A percentile compares a stretch with the other conserved stretches of the same genome.
Evolutionary conservation across 2,113 vertebrate species (phyloP).

Genomic region (Ellobius talpinus): DNA sequence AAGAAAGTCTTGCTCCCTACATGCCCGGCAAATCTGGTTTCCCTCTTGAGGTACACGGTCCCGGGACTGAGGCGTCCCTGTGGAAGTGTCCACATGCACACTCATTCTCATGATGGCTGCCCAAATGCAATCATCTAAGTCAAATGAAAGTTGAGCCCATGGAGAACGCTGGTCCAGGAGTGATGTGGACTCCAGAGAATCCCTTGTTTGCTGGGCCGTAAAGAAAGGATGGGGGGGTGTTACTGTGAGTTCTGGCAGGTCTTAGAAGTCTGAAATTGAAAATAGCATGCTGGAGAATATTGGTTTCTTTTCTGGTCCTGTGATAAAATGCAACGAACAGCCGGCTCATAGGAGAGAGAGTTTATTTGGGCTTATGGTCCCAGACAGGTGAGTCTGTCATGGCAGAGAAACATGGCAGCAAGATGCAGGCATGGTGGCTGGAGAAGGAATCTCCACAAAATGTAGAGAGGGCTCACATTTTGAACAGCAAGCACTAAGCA

Average conservation of each 20-base stretch:
- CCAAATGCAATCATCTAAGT: neutral
- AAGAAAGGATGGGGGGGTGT: constrained; percentile 16
- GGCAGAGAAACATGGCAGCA: neutral
- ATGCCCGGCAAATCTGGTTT: neutral
- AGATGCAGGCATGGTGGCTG: neutral
- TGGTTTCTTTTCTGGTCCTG: neutral
- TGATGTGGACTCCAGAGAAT: neutral
- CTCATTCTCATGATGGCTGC: neutral
- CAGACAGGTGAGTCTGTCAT: neutral
- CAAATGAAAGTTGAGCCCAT: neutral
- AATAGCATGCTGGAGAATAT: constrained; percentile 64
- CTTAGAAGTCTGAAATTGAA: constrained; percentile 73
- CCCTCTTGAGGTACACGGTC: neutral
- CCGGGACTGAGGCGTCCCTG: no score
- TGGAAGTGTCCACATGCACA: fast-evolving
- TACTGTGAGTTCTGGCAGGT: constrained; percentile 18
- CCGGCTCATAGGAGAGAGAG: neutral
- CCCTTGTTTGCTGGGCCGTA: neutral
- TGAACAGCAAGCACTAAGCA: neutral
- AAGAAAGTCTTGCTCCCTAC: neutral
- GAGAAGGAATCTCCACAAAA: neutral
- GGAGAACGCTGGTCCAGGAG: no score
- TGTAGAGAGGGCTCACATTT: neutral
- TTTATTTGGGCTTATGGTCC: neutral
- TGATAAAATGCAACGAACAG: neutral